These are phyloP conservation scores for Strigamia crassipes DNA, from an alignment of 2,888 invertebrate genomes.

Conservation along the genomic window DNA sequence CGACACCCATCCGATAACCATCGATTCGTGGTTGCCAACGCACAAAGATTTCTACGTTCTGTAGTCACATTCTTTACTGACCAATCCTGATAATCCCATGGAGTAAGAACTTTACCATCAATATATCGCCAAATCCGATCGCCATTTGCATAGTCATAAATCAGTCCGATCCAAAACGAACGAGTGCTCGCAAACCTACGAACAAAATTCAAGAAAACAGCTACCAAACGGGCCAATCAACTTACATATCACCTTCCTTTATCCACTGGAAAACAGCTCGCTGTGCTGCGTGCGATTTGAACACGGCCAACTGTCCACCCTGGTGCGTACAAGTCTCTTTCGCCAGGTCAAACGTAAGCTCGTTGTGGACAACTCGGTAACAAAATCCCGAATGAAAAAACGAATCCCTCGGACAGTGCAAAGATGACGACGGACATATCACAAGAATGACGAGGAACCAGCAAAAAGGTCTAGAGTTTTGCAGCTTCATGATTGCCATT, in stretches of 20 bases:
- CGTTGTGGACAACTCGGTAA: not conserved
- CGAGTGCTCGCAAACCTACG: not conserved
- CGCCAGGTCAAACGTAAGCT: not conserved
- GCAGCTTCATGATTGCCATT: not conserved
- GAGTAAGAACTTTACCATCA: not conserved
- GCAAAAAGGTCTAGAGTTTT: not conserved
- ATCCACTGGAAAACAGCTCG: conserved; percentile 13
- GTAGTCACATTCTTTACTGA: not conserved
- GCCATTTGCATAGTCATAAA: not conserved
- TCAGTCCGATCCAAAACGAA: conserved; percentile 11
- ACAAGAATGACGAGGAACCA: not conserved
- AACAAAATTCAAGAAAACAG: not conserved
- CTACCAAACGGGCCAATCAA: not conserved
- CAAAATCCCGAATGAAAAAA: conserved; percentile 18
- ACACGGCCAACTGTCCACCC: not conserved
- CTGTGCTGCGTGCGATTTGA: not conserved
- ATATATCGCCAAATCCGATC: not conserved
- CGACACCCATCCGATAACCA: not conserved
- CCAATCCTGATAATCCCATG: conserved; percentile 37
- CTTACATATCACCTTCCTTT: conserved; percentile 4
- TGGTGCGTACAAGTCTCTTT: not conserved
- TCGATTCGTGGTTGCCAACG: not conserved
- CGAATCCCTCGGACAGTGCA: conserved; percentile 3
- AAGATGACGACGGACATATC: not conserved
- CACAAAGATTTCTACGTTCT: conserved; percentile 11